A percentile compares a stretch with the other conserved stretches of the same genome.
Evolutionary conservation across 2,888 invertebrate species (phyloP).

Genomic region (Ochropacha duplaris): DNA sequence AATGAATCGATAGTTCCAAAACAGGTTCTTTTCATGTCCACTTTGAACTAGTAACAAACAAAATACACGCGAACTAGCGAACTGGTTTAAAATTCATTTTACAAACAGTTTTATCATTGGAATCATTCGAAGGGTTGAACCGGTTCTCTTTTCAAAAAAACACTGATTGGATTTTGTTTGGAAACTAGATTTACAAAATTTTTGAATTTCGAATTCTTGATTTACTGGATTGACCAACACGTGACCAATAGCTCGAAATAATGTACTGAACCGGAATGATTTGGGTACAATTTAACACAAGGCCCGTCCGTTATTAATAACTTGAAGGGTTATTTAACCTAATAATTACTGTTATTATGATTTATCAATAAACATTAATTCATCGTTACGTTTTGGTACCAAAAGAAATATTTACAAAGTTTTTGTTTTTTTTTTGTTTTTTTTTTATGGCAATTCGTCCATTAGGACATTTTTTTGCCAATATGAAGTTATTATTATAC

Average conservation of each 20-base stretch:
- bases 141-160: slow-evolving; percentile 39
- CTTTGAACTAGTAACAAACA: slow-evolving; percentile 30
- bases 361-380: too few species aligned
- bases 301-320: too few species aligned
- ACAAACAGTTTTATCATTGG: background rate
- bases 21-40: slow-evolving; percentile 30
- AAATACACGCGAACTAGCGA: slow-evolving; percentile 13
- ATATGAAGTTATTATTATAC: too few species aligned
- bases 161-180: slow-evolving; percentile 32
- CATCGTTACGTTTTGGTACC: too few species aligned
- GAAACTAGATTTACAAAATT: slow-evolving; percentile 35
- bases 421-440: too few species aligned
- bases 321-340: too few species aligned
- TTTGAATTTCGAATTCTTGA: slow-evolving; percentile 24
- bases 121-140: slow-evolving; percentile 35
- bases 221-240: slow-evolving; percentile 24
- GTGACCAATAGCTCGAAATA: slow-evolving; percentile 13
- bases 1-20: slow-evolving; percentile 30
- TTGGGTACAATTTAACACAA: background rate
- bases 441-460: too few species aligned
- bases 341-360: too few species aligned
- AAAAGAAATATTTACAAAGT: too few species aligned
- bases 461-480: too few species aligned
- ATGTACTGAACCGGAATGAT: slow-evolving; percentile 7
- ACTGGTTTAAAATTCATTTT: slow-evolving; percentile 26